phyloP scores from a whole-genome alignment of 2,888 invertebrate genomes.

The Drosophila robusta region DNA sequence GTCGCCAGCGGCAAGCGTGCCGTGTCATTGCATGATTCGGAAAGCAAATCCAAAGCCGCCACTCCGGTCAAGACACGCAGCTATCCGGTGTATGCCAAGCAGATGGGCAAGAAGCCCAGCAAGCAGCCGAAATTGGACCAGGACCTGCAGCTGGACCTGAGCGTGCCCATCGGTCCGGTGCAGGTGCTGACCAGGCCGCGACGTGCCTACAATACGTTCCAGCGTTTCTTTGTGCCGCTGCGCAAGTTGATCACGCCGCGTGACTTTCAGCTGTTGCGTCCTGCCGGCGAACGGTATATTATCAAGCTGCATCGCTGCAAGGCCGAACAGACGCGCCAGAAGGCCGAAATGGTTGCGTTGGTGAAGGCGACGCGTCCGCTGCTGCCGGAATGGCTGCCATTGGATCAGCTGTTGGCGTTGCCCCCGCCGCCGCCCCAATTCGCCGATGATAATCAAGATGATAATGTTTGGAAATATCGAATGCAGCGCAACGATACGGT shows the following conservation, averaged over 20 bases:
- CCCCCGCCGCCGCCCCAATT: constrained; percentile 8
- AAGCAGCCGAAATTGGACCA: not conserved
- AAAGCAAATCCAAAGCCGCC: not conserved
- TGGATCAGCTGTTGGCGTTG: constrained; percentile 6
- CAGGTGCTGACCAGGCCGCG: not conserved
- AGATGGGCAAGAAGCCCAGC: not conserved
- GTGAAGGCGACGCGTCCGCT: constrained; percentile 4
- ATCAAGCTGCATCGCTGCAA: not conserved
- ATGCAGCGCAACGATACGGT: constrained; percentile 14
- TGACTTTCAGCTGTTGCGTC: too few species aligned
- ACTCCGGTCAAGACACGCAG: not conserved
- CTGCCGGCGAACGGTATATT: not conserved
- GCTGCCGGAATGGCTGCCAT: constrained; percentile 7
- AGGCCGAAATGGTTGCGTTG: not conserved
- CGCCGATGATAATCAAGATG: not conserved
- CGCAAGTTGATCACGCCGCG: too few species aligned
- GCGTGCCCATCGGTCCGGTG: too few species aligned
- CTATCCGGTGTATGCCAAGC: constrained; percentile 24
- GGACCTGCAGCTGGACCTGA: not conserved
- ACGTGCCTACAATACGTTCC: not conserved
- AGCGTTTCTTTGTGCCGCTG: too few species aligned
- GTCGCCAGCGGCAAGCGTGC: not conserved
- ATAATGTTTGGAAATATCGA: constrained; percentile 10
- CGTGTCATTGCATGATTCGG: not conserved
- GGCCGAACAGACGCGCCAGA: not conserved